Conservation (phyloP, 2,888 invertebrate species). For the Metellina segmentata region DNA sequence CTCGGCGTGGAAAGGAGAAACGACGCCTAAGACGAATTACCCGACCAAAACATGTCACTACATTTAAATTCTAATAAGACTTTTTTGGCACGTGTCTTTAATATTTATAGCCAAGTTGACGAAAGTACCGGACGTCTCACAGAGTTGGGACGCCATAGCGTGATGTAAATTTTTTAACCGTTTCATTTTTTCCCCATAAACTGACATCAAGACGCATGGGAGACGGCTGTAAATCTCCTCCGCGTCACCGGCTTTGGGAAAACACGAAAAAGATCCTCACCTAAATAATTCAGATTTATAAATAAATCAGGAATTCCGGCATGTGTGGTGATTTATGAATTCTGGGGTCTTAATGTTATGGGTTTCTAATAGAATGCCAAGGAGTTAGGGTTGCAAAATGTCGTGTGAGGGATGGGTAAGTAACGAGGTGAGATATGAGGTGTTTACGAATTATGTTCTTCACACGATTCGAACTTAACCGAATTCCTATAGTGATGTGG, state of each 20-base stretch:
- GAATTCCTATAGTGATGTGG: no score
- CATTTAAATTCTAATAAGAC: neutral
- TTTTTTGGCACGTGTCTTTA: neutral
- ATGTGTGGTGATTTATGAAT: neutral
- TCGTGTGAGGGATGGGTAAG: neutral
- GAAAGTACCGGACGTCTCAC: neutral
- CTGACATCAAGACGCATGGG: neutral
- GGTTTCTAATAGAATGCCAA: neutral
- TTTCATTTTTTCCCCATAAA: neutral
- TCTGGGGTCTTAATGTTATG: no score
- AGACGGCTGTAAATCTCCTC: neutral
- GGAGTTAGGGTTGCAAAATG: neutral
- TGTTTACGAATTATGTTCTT: neutral
- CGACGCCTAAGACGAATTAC: neutral
- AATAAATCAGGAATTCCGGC: neutral
- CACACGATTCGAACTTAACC: no score
- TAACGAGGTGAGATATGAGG: neutral
- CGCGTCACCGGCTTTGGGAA: neutral
- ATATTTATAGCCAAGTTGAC: neutral
- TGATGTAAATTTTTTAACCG: neutral
- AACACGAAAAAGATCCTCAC: neutral
- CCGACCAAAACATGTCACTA: neutral
- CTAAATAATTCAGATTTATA: neutral
- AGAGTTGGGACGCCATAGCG: neutral
- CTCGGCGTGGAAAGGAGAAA: neutral